Conservation (phyloP, 2,888 invertebrate genomes). For the Isotomurus palustris region DNA sequence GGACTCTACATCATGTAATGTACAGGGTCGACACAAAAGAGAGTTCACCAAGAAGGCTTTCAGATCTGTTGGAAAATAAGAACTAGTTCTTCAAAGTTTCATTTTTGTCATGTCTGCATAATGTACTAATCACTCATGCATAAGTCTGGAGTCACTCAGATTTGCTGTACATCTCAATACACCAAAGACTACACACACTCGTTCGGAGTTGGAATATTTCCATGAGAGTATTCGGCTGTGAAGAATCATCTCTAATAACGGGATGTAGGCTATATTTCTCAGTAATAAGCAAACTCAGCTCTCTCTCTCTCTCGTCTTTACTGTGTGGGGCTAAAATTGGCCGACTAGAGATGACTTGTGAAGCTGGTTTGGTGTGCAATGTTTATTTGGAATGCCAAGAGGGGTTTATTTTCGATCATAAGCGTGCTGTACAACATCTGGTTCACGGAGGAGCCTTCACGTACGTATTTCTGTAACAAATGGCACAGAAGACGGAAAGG, state of each 20-base stretch:
- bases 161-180: constrained; percentile 6
- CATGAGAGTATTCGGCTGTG: constrained; percentile 6
- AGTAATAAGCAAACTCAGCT: not conserved
- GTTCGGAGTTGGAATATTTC: constrained; percentile 17
- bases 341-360: constrained; percentile 38
- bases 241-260: constrained; percentile 2
- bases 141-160: constrained; percentile 32
- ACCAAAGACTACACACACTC: not conserved
- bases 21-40: not conserved
- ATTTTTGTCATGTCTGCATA: constrained; percentile 27
- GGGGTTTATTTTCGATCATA: constrained; percentile 43
- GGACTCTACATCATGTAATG: constrained; percentile 7
- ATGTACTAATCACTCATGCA: constrained; percentile 40
- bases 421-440: constrained; percentile 41
- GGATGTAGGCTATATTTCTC: not conserved
- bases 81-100: constrained; percentile 37
- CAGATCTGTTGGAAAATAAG: too few species aligned
- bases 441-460: too few species aligned
- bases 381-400: constrained; percentile 44
- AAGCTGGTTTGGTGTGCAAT: constrained; percentile 31
- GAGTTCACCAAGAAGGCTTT: not conserved
- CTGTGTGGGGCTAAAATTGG: constrained; percentile 39
- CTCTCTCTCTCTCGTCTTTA: not conserved
- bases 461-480: too few species aligned
- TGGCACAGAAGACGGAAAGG: too few species aligned